Base-by-base conservation (phyloP, 2,888 invertebrate genomes). In the Alcis repandata region DNA sequence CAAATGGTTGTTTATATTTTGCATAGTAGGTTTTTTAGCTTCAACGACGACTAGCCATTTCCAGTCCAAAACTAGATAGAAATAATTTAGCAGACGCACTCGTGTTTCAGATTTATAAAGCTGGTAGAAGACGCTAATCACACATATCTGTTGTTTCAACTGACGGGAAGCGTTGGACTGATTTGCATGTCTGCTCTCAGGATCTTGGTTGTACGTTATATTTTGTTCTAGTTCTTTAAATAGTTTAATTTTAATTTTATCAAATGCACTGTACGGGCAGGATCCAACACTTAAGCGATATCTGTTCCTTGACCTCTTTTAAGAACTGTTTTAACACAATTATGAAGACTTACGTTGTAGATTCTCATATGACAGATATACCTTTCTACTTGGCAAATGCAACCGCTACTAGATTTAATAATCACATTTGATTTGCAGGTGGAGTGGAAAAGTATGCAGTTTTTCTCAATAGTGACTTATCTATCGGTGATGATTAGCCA, bases 401-500 rank as follows among this genome's bases (percentile, higher is more conserved):
- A n/a, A n/a, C n/a, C n/a, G n/a, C n/a, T n/a, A n/a, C n/a, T n/a
- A n/a, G n/a, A n/a, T 10, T 41, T 41, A 41, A 3, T 17, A 41
- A 10, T 19, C 11, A 43, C 11, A 43, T 43, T 38, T 7, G 1
- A 48, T 79, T 71, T 78, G 0, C 69, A 91, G 91, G 79, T 90
- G 27, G 87, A 91, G 1, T 86, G 86, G 91, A 88, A 69, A 73
- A 94, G 82, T 77, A 84, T 80, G 80, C 94, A 88, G 82, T 94
- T 88, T 77, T 86, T 80, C 68, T 94, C 80, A 61, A 91, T 85
- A 72, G 76, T 80, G 59, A 85, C 76, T 38, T 92, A 92, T 75
- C 46, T 95, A 49, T 73, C 83, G 0, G 91, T 94, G 17, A 94
- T 95, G 86, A 88, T 92, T 38, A 83, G 91, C 63, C 94, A 94